Evolutionary conservation across 2,888 invertebrate genomes (phyloP), one percentile per base, ranked within the genome.

Genomic region (Pediacus dermestoides): DNA sequence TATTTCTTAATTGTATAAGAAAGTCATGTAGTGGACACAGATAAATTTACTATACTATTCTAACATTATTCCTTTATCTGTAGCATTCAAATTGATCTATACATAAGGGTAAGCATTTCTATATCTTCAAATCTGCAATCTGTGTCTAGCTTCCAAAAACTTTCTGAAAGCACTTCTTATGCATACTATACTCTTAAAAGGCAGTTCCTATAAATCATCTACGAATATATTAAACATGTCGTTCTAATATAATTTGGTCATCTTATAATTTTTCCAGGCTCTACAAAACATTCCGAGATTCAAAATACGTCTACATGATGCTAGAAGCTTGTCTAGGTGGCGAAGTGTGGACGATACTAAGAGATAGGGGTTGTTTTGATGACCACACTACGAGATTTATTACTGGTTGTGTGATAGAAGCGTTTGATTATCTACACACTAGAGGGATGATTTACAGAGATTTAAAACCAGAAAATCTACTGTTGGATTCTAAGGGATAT

Each of bases 301-400:
- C 73, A 25, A 82, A 82, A 63, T 82, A 79, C 59, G 80, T 84
- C 2, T 85, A 85, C 66, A 80, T 85, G 79, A 65, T 85, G 44
- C 71, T 84, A 65, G 84, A 85, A 63, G 78, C 78, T 1, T 84
- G 83, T 59, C 67, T 85, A 7, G 85, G 85, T 1, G 84, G 84
- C 11, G 83, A 84, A 64, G 74, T 84, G 16, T 84, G 83, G 83
- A 82, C 82, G 1, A 77, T 83, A 22, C 70, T 85, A 23, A 64
- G 82, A 43, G 85, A 88, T 62, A 71, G 78, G 57, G 71, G 74
- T 15, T 70, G 67, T 48, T 82, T 83, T 60, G 81, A 82, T 58
- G 81, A 82, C 48, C 66, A 71, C 49, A 78, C 80, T 2, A 76
- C 82, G 1, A 71, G 81, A 37, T 84, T 82, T 63, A 80, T 82